These are phyloP conservation scores for Melinaea marsaeus DNA, from an alignment of 2,888 invertebrate genomes.

Conservation along the genomic window DNA sequence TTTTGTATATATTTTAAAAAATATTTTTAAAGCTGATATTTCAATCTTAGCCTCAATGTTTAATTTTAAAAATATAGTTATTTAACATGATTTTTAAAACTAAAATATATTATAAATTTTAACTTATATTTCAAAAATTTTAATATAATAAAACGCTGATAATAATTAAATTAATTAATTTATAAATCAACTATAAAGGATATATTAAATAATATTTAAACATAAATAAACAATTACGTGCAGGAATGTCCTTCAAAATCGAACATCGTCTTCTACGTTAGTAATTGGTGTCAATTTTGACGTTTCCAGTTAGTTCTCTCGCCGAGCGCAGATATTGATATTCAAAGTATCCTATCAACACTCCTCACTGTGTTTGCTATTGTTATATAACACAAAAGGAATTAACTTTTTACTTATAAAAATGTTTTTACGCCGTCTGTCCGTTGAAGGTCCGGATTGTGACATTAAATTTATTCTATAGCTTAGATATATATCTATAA, in stretches of 20 bases:
- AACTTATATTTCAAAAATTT: no score
- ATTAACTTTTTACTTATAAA: no score
- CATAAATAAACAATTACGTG: conserved; percentile 9
- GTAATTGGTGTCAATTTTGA: conserved; percentile 30
- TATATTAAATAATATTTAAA: neutral
- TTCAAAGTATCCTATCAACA: conserved; percentile 12
- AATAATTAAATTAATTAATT: neutral
- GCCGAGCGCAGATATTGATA: conserved; percentile 17
- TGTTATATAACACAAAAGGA: no score
- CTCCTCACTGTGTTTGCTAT: neutral
- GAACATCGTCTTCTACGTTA: conserved; percentile 18
- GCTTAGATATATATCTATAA: no score
- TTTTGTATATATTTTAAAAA: no score
- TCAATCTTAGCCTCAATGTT: no score
- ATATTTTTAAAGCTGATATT: no score
- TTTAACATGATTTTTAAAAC: no score
- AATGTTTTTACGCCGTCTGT: no score
- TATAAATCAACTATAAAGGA: neutral
- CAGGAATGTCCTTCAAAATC: conserved; percentile 16
- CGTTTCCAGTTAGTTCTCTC: conserved; percentile 23
- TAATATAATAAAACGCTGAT: no score
- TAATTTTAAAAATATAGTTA: no score
- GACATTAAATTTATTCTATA: neutral
- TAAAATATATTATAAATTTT: no score
- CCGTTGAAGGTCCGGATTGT: neutral